Conservation (phyloP, 1,140 invertebrate genomes). For the Temnothorax nylanderi region DNA sequence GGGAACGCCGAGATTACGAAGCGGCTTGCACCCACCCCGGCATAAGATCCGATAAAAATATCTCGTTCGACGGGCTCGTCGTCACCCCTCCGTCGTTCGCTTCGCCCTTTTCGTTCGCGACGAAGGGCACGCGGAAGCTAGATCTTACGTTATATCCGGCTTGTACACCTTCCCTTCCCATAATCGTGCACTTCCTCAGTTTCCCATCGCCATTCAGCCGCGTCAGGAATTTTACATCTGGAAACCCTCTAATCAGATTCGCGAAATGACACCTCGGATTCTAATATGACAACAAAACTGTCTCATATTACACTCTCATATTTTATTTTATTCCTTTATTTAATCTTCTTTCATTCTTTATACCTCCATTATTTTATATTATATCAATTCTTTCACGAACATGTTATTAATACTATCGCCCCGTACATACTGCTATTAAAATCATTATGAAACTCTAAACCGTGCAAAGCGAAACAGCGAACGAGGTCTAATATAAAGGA, state of each 20-base stretch:
- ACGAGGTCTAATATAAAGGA: neutral
- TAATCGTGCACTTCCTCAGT: neutral
- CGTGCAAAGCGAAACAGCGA: neutral
- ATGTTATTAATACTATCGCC: neutral
- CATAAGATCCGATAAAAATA: constrained; percentile 61
- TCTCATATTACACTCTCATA: neutral
- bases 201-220: neutral
- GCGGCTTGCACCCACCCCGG: constrained; percentile 14
- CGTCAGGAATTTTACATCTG: constrained; percentile 3
- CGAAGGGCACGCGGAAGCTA: constrained; percentile 34
- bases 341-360: neutral
- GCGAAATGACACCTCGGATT: neutral
- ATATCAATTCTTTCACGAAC: neutral
- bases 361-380: neutral
- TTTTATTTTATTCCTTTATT: neutral
- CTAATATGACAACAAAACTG: neutral
- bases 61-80: constrained; percentile 24
- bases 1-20: constrained; percentile 47
- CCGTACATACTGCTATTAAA: neutral
- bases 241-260: constrained; percentile 10
- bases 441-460: neutral
- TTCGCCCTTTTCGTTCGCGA: neutral
- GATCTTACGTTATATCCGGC: constrained; percentile 43
- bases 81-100: neutral
- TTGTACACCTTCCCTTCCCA: constrained; percentile 11